These are phyloP conservation scores for Frieseomelitta varia DNA, from an alignment of 1,140 invertebrate genomes.

Conservation along the genomic window DNA sequence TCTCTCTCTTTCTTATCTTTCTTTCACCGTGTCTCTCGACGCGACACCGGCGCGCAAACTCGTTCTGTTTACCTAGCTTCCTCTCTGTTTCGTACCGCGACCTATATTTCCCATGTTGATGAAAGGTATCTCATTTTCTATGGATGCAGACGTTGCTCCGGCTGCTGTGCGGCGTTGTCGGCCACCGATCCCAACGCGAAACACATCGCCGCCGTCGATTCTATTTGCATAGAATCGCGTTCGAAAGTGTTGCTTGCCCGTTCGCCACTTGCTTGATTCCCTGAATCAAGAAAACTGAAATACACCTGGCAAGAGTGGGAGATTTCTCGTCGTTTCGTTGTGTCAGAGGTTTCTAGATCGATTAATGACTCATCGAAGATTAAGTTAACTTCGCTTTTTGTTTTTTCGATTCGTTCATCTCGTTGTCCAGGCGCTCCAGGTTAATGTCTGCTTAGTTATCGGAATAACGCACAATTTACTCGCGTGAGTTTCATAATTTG, in stretches of 20 bases:
- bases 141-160: slow-evolving; percentile 21
- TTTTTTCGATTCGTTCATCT: too few species aligned
- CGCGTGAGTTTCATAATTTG: too few species aligned
- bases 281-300: not conserved
- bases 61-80: slow-evolving; percentile 32
- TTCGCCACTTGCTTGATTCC: not conserved
- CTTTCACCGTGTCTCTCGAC: too few species aligned
- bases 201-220: not conserved
- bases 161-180: not conserved
- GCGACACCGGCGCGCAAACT: not conserved
- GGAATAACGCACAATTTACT: too few species aligned
- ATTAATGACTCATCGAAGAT: too few species aligned
- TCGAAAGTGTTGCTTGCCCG: not conserved
- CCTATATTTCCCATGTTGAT: slow-evolving; percentile 20
- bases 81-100: slow-evolving; percentile 18
- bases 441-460: too few species aligned
- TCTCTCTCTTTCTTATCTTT: not conserved
- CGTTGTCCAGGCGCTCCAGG: too few species aligned
- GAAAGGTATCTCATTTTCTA: slow-evolving; percentile 43
- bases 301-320: not conserved
- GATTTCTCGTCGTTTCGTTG: not conserved
- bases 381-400: too few species aligned
- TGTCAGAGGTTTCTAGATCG: not conserved
- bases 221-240: slow-evolving; percentile 3
- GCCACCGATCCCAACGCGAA: not conserved